phyloP scores from a whole-genome alignment of 2,888 invertebrate species.

The Lasioglossum villosulum region DNA sequence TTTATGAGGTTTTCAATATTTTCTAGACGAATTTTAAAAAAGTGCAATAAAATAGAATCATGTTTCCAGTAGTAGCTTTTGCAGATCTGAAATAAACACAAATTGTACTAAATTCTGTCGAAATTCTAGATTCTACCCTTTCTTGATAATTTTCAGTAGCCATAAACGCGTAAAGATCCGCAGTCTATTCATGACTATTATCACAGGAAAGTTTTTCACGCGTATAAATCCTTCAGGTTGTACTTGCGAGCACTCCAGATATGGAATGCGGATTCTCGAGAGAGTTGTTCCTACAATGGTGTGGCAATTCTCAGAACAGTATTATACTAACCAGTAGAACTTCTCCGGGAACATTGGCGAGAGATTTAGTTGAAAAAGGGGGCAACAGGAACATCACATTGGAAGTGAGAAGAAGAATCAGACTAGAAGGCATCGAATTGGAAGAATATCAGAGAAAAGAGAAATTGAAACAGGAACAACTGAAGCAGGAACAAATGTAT shows the following conservation, averaged over 20 bases:
- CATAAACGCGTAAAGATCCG: too few species aligned
- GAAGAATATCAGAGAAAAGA: conserved; percentile 91
- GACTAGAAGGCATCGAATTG: conserved; percentile 91
- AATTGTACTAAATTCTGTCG: too few species aligned
- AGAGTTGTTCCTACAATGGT: conserved; percentile 98
- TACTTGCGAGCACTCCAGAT: conserved; percentile 97
- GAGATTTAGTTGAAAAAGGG: conserved; percentile 92
- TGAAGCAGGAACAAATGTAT: conserved; percentile 84
- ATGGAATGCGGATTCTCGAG: conserved; percentile 98
- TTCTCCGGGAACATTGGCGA: conserved; percentile 92
- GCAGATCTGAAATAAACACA: too few species aligned
- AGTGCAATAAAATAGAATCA: too few species aligned
- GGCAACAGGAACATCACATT: conserved; percentile 90
- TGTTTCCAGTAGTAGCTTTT: too few species aligned
- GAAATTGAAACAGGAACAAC: conserved; percentile 85
- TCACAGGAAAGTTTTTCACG: conserved; percentile 23
- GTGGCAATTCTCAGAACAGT: conserved; percentile 95
- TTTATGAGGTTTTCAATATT: too few species aligned
- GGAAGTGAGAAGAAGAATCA: conserved; percentile 89
- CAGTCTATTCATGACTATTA: conserved; percentile 7
- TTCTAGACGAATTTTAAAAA: too few species aligned
- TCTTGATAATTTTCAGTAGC: too few species aligned
- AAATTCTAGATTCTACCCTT: too few species aligned
- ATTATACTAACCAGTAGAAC: conserved; percentile 96
- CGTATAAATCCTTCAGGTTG: conserved; percentile 87